These are phyloP conservation scores for Andrena chrysosceles DNA, from an alignment of 2,888 invertebrate species.

Conservation along the genomic window DNA sequence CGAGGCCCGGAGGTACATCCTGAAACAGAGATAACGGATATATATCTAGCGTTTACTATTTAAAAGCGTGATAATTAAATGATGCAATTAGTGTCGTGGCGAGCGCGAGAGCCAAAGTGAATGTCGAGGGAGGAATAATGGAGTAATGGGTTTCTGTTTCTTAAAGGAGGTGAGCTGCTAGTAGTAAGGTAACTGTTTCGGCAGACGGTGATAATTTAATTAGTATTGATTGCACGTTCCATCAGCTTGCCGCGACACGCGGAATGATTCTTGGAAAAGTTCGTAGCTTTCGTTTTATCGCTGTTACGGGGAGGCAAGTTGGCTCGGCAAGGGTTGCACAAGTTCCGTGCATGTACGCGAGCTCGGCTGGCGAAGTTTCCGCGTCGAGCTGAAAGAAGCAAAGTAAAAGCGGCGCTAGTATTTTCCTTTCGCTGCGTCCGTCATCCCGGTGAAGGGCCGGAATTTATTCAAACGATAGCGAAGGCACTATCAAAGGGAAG, in stretches of 20 bases:
- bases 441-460: not conserved
- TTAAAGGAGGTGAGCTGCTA: not conserved
- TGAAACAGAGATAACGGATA: too few species aligned
- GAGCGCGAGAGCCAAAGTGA: not conserved
- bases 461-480: not conserved
- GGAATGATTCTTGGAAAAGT: not conserved
- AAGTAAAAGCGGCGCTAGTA: slow-evolving; percentile 21
- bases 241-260: not conserved
- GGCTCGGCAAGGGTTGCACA: not conserved
- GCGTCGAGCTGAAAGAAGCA: not conserved
- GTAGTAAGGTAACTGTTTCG: slow-evolving; percentile 15
- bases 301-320: not conserved
- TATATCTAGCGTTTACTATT: too few species aligned
- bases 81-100: too few species aligned
- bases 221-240: slow-evolving; percentile 53
- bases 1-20: too few species aligned
- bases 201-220: slow-evolving; percentile 57
- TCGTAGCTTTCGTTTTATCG: not conserved
- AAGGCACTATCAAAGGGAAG: not conserved
- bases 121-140: not conserved
- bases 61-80: too few species aligned
- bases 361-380: not conserved
- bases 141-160: not conserved
- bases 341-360: not conserved
- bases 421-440: not conserved